A percentile compares a stretch with the other conserved stretches of the same genome.
Conservation (phyloP, 2,888 invertebrate species). For the Artemia sinica region DNA sequence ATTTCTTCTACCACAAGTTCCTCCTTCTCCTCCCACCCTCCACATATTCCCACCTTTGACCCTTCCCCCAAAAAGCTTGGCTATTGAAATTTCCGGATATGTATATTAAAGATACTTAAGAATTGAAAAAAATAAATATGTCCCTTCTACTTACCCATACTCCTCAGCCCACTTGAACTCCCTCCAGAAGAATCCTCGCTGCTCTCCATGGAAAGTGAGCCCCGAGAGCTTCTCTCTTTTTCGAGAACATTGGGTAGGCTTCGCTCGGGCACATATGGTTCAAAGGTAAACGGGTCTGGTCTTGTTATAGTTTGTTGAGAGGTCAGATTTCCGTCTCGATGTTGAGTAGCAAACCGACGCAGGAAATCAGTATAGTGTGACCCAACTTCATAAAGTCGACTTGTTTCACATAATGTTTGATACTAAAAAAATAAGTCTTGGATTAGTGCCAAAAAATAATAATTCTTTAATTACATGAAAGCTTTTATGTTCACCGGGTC, state of each 20-base stretch:
- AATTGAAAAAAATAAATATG: too few species aligned
- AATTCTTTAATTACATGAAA: not conserved
- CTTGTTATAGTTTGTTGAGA: conserved; percentile 23
- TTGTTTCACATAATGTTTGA: conserved; percentile 36
- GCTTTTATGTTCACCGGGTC: too few species aligned
- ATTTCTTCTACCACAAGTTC: too few species aligned
- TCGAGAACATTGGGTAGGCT: conserved; percentile 22
- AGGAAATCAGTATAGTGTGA: conserved; percentile 38
- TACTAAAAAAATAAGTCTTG: conserved; percentile 29
- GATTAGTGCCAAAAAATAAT: conserved; percentile 12
- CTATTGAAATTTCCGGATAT: too few species aligned
- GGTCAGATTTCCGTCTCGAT: conserved; percentile 21
- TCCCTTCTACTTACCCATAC: not conserved
- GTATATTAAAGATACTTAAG: too few species aligned
- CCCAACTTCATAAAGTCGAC: conserved; percentile 38
- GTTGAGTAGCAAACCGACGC: conserved; percentile 31
- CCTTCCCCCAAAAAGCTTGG: too few species aligned
- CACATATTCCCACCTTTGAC: too few species aligned
- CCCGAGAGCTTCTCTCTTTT: conserved; percentile 25
- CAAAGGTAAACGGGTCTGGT: conserved; percentile 31
- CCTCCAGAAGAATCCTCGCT: conserved; percentile 13
- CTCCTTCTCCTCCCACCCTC: too few species aligned
- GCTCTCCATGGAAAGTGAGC: conserved; percentile 22
- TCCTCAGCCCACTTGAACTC: not conserved
- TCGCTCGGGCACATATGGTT: conserved; percentile 29